Conservation (phyloP, 30 jellyfish, hydroid and myxozoan genomes). For the Hydractinia symbiolongicarpus region DNA sequence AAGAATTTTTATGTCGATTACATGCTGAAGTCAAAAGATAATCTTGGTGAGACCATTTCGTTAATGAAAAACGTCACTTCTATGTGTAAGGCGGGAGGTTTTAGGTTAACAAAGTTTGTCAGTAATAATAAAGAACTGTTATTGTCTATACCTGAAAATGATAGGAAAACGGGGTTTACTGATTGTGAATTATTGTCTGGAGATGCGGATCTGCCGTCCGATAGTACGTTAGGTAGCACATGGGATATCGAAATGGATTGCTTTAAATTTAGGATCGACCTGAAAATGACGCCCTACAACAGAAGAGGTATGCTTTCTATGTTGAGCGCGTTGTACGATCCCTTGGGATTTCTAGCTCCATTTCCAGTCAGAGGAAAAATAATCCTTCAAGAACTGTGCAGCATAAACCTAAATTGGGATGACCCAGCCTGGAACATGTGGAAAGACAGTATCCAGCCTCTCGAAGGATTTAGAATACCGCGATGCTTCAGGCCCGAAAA, state of each 20-base stretch:
- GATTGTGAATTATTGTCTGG: neutral
- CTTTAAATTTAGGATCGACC: neutral
- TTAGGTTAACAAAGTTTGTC: neutral
- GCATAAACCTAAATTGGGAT: slow-evolving; percentile 7
- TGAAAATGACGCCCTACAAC: slow-evolving; percentile 9
- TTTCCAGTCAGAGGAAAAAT: slow-evolving; percentile 7
- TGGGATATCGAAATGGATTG: neutral
- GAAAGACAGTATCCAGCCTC: slow-evolving; percentile 23
- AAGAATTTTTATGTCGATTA: neutral
- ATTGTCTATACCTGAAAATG: neutral
- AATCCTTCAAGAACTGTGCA: slow-evolving; percentile 10
- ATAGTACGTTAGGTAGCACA: neutral
- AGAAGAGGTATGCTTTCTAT: slow-evolving; percentile 34
- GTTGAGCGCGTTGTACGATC: slow-evolving; percentile 21
- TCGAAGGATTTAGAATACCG: slow-evolving; percentile 20
- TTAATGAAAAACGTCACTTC: neutral
- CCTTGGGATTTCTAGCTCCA: slow-evolving; percentile 20
- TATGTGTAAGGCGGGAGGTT: slow-evolving; percentile 14
- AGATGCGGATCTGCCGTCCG: neutral
- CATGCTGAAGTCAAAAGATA: neutral
- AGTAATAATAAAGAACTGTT: slow-evolving; percentile 13
- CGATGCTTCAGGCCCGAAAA: slow-evolving; percentile 40
- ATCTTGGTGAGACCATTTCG: neutral
- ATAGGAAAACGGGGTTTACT: neutral
- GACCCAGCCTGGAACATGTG: slow-evolving; percentile 36